These are phyloP conservation scores for Aythya baeri DNA, from an alignment of 2,113 vertebrate species.

Conservation along the genomic window DNA sequence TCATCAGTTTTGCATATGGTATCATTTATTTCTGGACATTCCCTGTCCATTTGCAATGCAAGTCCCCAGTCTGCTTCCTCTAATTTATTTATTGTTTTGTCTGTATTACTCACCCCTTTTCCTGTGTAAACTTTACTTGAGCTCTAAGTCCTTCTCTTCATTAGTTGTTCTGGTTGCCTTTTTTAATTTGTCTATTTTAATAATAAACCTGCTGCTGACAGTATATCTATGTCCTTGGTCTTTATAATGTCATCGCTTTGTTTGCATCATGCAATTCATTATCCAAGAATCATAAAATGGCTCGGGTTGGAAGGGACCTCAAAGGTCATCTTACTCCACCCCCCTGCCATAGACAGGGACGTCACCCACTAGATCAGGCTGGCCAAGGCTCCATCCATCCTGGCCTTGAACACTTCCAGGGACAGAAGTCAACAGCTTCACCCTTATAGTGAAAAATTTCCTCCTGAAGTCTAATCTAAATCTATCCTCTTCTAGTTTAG, in stretches of 20 bases:
- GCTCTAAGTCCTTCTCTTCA: background rate
- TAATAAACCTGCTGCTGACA: background rate
- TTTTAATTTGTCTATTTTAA: background rate
- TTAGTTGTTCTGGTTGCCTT: background rate
- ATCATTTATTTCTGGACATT: background rate
- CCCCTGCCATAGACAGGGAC: no score
- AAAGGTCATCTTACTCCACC: no score
- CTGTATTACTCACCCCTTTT: background rate
- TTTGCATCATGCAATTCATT: background rate
- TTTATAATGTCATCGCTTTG: background rate
- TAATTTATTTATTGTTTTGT: background rate
- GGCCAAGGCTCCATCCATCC: no score
- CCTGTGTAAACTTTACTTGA: background rate
- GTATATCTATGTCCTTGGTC: background rate
- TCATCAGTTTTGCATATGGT: background rate
- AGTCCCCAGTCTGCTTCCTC: background rate
- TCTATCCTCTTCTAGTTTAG: no score
- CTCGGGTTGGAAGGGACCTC: no score
- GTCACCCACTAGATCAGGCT: no score
- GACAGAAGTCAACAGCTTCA: no score
- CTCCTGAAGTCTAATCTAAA: no score
- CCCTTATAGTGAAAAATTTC: no score
- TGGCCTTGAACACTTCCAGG: no score
- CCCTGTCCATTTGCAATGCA: background rate
- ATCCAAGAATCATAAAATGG: no score